These are phyloP conservation scores for Trichonephila clavata DNA, from an alignment of 1,140 invertebrate genomes.

Conservation along the genomic window DNA sequence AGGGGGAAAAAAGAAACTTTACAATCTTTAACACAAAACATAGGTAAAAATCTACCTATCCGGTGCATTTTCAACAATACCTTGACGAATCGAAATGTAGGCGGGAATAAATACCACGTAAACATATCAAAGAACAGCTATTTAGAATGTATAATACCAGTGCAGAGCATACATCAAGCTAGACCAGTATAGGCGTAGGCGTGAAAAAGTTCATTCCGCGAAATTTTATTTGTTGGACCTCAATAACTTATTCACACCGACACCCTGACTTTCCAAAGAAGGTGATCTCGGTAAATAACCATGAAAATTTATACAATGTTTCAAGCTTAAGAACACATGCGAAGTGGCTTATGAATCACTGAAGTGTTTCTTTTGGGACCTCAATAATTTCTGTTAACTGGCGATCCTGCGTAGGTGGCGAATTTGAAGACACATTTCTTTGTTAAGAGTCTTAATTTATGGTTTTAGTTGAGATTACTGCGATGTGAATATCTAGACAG, in stretches of 20 bases:
- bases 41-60: no score
- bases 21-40: no score
- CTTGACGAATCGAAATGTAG: background rate
- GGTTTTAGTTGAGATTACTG: background rate
- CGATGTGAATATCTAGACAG: no score
- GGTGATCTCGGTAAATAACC: background rate
- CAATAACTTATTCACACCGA: background rate
- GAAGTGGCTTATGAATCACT: background rate
- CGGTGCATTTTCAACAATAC: no score
- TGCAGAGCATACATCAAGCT: background rate
- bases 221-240: background rate
- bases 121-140: slow-evolving; percentile 1
- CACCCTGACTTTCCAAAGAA: background rate
- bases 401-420: background rate
- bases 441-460: background rate
- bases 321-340: background rate
- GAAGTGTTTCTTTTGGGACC: background rate
- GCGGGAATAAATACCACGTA: background rate
- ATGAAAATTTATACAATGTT: background rate
- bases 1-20: no score
- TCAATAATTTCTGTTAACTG: background rate
- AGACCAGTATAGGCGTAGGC: background rate
- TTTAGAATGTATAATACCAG: background rate
- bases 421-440: background rate
- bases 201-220: background rate